phyloP scores from a whole-genome alignment of 2,113 vertebrate species.

The Vulpes lagopus region DNA sequence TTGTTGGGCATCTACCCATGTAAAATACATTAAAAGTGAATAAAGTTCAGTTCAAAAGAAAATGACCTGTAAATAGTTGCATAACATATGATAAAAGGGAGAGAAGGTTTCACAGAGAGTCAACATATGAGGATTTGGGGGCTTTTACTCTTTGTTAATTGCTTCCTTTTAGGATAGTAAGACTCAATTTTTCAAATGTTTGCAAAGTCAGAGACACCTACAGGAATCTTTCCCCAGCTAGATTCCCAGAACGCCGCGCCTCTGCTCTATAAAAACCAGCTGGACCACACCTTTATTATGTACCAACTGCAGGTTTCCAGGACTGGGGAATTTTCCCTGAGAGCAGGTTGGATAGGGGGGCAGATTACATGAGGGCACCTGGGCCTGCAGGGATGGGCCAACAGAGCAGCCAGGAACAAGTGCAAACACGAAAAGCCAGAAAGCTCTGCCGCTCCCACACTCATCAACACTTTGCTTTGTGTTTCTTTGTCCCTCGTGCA shows the following conservation, averaged over 20 bases:
- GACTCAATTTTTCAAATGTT: conserved; percentile 38
- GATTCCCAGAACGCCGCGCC: not conserved
- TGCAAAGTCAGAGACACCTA: not conserved
- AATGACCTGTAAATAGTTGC: not conserved
- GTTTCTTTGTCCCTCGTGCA: not conserved
- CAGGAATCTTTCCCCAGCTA: not conserved
- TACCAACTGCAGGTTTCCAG: not conserved
- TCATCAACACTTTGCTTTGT: not conserved
- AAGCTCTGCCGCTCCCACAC: not conserved
- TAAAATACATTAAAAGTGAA: not conserved
- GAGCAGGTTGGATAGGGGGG: not conserved
- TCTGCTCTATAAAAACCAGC: not conserved
- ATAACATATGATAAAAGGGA: not conserved
- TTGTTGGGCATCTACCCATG: not conserved
- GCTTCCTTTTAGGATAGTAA: not conserved
- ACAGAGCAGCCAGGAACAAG: not conserved
- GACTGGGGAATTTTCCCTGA: not conserved
- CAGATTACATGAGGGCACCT: not conserved
- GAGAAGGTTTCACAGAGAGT: not conserved
- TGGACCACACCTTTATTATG: not conserved
- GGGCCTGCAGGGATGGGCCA: not conserved
- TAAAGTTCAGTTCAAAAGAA: not conserved
- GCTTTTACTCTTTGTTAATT: not conserved
- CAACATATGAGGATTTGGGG: not conserved
- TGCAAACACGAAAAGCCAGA: not conserved